Evolutionary conservation across 1,140 invertebrate species (phyloP).

Genomic region (Zaprionus tsacasi): DNA sequence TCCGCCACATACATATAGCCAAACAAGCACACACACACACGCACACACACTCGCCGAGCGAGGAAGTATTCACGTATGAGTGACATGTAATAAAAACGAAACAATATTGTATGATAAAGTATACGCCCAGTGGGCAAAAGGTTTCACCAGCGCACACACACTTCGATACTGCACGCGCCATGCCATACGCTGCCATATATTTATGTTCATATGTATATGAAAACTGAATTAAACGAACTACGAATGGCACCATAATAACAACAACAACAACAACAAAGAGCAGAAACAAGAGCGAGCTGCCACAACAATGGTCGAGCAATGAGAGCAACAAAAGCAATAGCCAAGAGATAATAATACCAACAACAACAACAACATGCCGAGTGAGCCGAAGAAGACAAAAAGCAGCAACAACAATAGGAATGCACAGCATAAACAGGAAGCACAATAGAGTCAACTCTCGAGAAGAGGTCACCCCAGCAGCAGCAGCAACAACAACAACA

Average conservation of each 20-base stretch:
- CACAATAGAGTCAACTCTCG: conserved; percentile 81
- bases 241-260: conserved; percentile 77
- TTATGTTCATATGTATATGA: conserved; percentile 65
- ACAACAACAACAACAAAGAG: conserved; percentile 36
- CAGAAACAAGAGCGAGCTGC: conserved; percentile 39
- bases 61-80: conserved; percentile 68
- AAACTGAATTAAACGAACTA: conserved; percentile 82
- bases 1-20: conserved; percentile 33
- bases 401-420: conserved; percentile 61
- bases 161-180: conserved; percentile 13
- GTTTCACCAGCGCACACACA: conserved; percentile 32
- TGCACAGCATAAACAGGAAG: conserved; percentile 76
- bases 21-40: conserved; percentile 32
- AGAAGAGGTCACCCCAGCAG: conserved; percentile 72
- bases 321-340: conserved; percentile 72
- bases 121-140: conserved; percentile 78
- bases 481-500: conserved; percentile 39
- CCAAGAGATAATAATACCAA: conserved; percentile 77
- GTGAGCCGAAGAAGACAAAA: conserved; percentile 49
- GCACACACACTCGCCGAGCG: conserved; percentile 45
- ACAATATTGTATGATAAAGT: conserved; percentile 82
- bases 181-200: conserved; percentile 19
- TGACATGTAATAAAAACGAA: conserved; percentile 82
- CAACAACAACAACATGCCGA: conserved; percentile 46
- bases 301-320: conserved; percentile 55